Percentiles rank a stretch among this genome's conserved stretches.
phyloP scores from a whole-genome alignment of 2,113 vertebrate genomes.

The Nerophis lumbriciformis region DNA sequence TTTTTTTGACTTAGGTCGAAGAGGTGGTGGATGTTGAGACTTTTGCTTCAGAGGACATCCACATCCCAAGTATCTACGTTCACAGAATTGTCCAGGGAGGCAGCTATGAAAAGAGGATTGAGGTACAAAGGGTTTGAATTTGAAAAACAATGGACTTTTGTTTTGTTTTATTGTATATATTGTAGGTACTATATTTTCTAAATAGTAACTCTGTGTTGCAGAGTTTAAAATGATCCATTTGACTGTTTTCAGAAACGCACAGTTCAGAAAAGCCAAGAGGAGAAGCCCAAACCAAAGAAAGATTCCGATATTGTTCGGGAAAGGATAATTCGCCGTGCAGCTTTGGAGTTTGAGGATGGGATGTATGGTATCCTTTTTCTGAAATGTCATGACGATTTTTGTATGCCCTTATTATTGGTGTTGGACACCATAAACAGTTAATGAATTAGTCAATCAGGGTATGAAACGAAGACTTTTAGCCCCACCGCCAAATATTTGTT shows the following conservation, averaged over 20 bases:
- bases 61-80: conserved; percentile 94
- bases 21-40: conserved; percentile 91
- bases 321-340: conserved; percentile 89
- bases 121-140: conserved; percentile 70
- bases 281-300: conserved; percentile 76
- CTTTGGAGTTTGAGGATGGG: conserved; percentile 95
- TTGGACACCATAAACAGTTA: neutral
- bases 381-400: neutral
- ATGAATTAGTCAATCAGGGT: neutral
- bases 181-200: no score
- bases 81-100: conserved; percentile 86
- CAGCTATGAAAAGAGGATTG: conserved; percentile 90
- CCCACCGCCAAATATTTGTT: no score
- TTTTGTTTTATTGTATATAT: no score
- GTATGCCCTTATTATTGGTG: neutral
- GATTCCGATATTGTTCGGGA: conserved; percentile 84
- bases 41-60: conserved; percentile 91
- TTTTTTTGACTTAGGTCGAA: conserved; percentile 79
- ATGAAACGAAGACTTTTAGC: no score
- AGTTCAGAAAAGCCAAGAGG: conserved; percentile 73
- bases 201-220: no score
- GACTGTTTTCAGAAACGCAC: conserved; percentile 78
- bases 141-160: neutral
- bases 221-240: neutral
- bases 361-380: conserved; percentile 96